phyloP scores from a whole-genome alignment of 2,888 invertebrate genomes.

The Creontiades dilutus region DNA sequence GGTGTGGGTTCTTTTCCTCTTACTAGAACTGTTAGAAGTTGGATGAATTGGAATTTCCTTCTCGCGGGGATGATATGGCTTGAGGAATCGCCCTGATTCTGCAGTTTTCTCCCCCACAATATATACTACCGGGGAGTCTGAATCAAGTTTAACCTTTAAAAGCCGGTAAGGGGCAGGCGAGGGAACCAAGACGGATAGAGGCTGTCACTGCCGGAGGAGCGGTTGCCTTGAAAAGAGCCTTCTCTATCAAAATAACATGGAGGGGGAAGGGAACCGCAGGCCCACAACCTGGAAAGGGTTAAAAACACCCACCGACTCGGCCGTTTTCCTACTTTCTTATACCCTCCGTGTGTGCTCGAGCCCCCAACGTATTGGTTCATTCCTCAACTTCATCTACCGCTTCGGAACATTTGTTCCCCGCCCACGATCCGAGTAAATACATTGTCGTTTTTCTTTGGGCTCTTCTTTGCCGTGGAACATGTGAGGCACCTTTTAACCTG shows the following conservation, averaged over 20 bases:
- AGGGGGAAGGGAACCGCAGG: neutral
- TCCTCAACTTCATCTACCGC: slow-evolving; percentile 16
- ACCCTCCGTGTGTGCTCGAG: neutral
- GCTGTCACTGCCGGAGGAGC: slow-evolving; percentile 1
- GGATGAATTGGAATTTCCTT: too few relatives aligned
- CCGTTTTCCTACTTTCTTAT: neutral
- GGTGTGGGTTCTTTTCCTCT: too few relatives aligned
- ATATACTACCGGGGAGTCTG: neutral
- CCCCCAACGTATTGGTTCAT: slow-evolving; percentile 24
- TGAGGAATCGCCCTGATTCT: neutral
- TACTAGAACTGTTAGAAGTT: too few relatives aligned
- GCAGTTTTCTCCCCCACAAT: neutral
- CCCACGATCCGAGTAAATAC: slow-evolving; percentile 17
- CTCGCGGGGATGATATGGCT: neutral
- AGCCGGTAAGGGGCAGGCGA: neutral
- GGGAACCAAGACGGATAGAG: slow-evolving; percentile 1
- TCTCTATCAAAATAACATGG: slow-evolving; percentile 9
- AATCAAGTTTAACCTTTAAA: slow-evolving; percentile 15
- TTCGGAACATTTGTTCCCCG: neutral
- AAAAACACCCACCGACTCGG: slow-evolving; percentile 4
- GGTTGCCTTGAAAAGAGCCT: neutral
- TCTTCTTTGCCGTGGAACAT: neutral
- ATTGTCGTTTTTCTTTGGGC: neutral
- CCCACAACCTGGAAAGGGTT: neutral
- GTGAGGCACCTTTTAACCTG: neutral